Evolutionary conservation across 2,888 invertebrate species (phyloP).

Genomic region (Punctoribates punctum): DNA sequence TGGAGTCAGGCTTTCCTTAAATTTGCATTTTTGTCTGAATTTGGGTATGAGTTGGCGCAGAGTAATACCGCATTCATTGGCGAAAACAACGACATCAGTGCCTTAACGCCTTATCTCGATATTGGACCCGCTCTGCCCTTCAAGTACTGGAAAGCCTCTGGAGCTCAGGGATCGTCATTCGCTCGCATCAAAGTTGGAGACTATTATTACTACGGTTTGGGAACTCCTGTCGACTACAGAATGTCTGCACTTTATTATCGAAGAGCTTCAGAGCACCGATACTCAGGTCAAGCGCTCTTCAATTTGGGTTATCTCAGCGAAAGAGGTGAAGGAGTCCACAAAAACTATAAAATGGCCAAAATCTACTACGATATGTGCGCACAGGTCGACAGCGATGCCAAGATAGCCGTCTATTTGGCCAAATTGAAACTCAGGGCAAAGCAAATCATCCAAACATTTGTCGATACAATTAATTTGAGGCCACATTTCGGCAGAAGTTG

Average conservation of each 20-base stretch:
- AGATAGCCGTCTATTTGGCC: slow-evolving; percentile 86
- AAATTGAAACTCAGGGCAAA: slow-evolving; percentile 63
- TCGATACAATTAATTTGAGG: slow-evolving; percentile 53
- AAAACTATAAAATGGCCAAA: slow-evolving; percentile 91
- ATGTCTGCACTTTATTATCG: slow-evolving; percentile 86
- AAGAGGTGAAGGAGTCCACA: slow-evolving; percentile 81
- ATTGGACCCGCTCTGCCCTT: slow-evolving; percentile 70
- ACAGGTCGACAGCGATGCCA: slow-evolving; percentile 85
- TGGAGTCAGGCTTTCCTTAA: slow-evolving; percentile 78
- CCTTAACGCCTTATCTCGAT: slow-evolving; percentile 50
- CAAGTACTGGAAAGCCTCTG: slow-evolving; percentile 87
- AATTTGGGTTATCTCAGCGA: slow-evolving; percentile 99
- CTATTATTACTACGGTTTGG: slow-evolving; percentile 96
- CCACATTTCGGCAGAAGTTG: slow-evolving; percentile 76
- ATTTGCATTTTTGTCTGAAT: slow-evolving; percentile 85
- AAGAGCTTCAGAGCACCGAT: slow-evolving; percentile 86
- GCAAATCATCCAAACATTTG: slow-evolving; percentile 53
- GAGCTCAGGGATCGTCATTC: slow-evolving; percentile 67
- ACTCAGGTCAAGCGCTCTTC: slow-evolving; percentile 97
- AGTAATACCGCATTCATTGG: slow-evolving; percentile 92
- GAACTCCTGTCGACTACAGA: slow-evolving; percentile 83
- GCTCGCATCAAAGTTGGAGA: slow-evolving; percentile 89
- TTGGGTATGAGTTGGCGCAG: slow-evolving; percentile 96
- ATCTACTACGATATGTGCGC: slow-evolving; percentile 94
- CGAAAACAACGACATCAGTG: slow-evolving; percentile 61